Evolutionary conservation across 2,888 invertebrate species (phyloP).

Genomic region (Ophion ellenae): DNA sequence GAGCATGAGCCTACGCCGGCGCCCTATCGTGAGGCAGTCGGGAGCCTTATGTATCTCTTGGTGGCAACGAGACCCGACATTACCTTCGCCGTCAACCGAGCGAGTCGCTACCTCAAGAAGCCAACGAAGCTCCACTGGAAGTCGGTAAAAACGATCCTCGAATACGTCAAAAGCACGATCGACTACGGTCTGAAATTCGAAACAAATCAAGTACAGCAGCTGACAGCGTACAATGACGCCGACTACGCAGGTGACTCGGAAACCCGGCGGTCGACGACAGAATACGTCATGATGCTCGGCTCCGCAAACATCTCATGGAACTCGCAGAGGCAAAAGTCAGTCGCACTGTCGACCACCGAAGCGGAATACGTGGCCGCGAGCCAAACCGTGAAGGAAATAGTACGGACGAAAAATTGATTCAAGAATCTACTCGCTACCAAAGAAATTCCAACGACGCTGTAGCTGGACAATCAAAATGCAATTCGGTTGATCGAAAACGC

Average conservation of each 20-base stretch:
- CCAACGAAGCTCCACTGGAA: conserved; percentile 38
- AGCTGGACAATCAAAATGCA: not conserved
- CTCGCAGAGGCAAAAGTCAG: conserved; percentile 65
- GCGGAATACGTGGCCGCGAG: conserved; percentile 74
- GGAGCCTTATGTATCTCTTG: conserved; percentile 12
- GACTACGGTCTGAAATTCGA: conserved; percentile 56
- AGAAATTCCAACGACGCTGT: conserved; percentile 49
- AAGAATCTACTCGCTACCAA: conserved; percentile 60
- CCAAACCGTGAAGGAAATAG: conserved; percentile 68
- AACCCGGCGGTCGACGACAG: conserved; percentile 71
- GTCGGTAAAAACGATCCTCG: conserved; percentile 54
- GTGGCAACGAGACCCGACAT: conserved; percentile 39
- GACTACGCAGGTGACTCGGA: conserved; percentile 67
- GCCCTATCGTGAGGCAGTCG: no score
- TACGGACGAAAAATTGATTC: conserved; percentile 71
- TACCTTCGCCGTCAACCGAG: conserved; percentile 8
- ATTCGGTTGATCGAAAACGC: not conserved
- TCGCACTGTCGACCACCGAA: conserved; percentile 71
- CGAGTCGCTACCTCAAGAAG: conserved; percentile 43
- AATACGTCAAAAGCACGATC: conserved; percentile 53
- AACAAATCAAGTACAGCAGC: not conserved
- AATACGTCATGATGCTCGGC: conserved; percentile 64
- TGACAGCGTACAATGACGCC: conserved; percentile 64
- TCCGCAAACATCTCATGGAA: conserved; percentile 68
- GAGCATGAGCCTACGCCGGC: no score